Evolutionary conservation across 2,797 vertebrate genomes (phyloP), one percentile per base, ranked within the genome.

Genomic region (Sus cebifrons): DNA sequence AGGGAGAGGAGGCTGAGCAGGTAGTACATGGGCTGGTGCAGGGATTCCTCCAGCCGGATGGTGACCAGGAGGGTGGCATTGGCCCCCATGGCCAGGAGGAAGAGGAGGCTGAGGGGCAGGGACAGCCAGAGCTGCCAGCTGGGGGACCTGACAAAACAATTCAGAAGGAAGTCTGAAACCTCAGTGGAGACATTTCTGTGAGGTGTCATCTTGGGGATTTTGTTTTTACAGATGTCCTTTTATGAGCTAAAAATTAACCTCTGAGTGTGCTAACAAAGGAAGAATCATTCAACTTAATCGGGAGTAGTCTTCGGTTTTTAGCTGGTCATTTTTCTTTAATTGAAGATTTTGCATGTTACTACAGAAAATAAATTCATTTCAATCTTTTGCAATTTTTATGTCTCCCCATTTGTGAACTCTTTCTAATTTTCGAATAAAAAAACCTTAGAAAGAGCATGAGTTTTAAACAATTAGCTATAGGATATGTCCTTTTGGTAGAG

Each of bases 101-200:
- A 90, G 98, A 98, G 96, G 98, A 94, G 6, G 94, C 78, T 83
- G 36, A 49, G 23, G 71, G 71, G 40, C 21, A 73, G 70, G 21
- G 70, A 15, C 36, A 73, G 6, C 36, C 21, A 97, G 52, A 9
- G 74, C n/a, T 96, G 91, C 94, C 90, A 97, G 44, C 2, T 68
- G 25, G 97, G 96, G 90, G 98, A 98, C 25, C 98, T 98, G 54
- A 98, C 98, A 92, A 99, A 99, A 60, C 99, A 98, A 7, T 98
- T 92, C 1, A 99, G 97, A 12, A 98, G 54, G 87, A 99, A 99
- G 8, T 98, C 98, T 27, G 98, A 98, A 67, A 98, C 52, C 27
- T 14, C 67, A 91, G 88, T 60, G 87, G 97, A 97, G 18, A 18
- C 56, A 56, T 85, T 93, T 20, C 9, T 71, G 6, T 21, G 25